Evolutionary conservation across 2,888 invertebrate genomes (phyloP).

Genomic region (Lepidocyrtinus sp.): DNA sequence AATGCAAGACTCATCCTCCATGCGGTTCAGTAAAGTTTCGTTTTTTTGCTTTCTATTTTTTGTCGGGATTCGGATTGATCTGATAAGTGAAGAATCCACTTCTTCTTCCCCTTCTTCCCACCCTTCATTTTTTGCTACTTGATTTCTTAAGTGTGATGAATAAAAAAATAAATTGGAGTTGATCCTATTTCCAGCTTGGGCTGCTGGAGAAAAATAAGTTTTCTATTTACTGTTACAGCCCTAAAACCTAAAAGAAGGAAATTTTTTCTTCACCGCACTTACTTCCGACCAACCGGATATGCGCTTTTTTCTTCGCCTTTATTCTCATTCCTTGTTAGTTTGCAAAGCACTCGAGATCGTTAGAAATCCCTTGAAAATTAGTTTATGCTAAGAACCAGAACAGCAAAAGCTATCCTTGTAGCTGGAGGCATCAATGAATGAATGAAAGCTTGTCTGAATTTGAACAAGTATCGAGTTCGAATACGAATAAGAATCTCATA

Average conservation of each 20-base stretch:
- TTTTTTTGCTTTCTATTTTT: conserved; percentile 1
- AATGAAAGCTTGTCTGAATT: no score
- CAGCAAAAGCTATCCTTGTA: no score
- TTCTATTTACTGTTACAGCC: no score
- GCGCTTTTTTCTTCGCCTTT: conserved; percentile 32
- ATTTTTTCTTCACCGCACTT: no score
- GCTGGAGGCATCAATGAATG: no score
- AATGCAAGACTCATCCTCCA: no score
- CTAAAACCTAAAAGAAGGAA: no score
- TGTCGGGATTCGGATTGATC: conserved; percentile 40
- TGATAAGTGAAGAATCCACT: conserved; percentile 56
- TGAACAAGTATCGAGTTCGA: no score
- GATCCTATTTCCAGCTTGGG: conserved; percentile 57
- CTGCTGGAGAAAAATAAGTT: conserved; percentile 54
- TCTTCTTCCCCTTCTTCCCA: conserved; percentile 15
- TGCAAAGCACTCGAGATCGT: conserved; percentile 55
- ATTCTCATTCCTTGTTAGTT: conserved; percentile 41
- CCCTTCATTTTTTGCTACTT: conserved; percentile 34
- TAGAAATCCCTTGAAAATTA: conserved; percentile 58
- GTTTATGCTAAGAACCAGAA: conserved; percentile 34
- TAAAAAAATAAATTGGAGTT: conserved; percentile 67
- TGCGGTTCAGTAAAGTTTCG: no score
- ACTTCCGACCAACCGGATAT: conserved; percentile 53
- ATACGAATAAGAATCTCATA: no score
- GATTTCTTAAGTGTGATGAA: conserved; percentile 67